A percentile compares a stretch with the other conserved stretches of the same genome.
phyloP scores from a whole-genome alignment of 2,797 vertebrate genomes.

The Hemibagrus guttatus region DNA sequence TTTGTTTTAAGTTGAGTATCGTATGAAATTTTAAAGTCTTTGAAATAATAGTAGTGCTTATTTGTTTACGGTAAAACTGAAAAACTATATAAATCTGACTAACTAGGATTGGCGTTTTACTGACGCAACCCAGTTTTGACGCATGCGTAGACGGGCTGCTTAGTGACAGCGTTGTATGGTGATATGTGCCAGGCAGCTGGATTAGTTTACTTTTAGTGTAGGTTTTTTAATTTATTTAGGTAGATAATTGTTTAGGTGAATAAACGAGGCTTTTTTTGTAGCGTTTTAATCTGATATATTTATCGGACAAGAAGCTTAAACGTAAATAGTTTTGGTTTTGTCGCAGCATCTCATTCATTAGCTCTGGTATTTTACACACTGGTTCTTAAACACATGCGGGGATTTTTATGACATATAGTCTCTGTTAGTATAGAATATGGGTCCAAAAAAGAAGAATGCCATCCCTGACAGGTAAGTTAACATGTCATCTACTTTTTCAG shows the following conservation, averaged over 20 bases:
- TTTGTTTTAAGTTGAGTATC: not conserved
- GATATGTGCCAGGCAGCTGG: not conserved
- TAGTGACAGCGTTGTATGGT: not conserved
- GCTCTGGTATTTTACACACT: not conserved
- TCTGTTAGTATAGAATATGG: not conserved
- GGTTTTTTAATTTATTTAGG: not conserved
- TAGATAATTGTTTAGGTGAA: not conserved
- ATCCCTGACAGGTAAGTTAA: slow-evolving; percentile 65
- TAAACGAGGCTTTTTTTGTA: not conserved
- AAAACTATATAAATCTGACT: not conserved
- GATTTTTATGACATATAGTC: not conserved
- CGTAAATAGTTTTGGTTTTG: not conserved
- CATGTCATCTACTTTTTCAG: not conserved
- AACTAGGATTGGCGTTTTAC: not conserved
- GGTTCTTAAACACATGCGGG: not conserved
- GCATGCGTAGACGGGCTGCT: not conserved
- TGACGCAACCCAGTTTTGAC: not conserved
- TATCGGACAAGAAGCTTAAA: not conserved
- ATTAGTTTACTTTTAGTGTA: not conserved
- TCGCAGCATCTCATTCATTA: not conserved
- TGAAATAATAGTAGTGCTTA: not conserved
- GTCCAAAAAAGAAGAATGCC: slow-evolving; percentile 46
- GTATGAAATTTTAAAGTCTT: too few species aligned
- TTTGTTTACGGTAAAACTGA: not conserved
- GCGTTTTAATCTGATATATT: not conserved